Percentiles rank a stretch among this genome's conserved stretches.
phyloP scores from a whole-genome alignment of 2,888 invertebrate genomes.

The Hipparchia sbordonii region DNA sequence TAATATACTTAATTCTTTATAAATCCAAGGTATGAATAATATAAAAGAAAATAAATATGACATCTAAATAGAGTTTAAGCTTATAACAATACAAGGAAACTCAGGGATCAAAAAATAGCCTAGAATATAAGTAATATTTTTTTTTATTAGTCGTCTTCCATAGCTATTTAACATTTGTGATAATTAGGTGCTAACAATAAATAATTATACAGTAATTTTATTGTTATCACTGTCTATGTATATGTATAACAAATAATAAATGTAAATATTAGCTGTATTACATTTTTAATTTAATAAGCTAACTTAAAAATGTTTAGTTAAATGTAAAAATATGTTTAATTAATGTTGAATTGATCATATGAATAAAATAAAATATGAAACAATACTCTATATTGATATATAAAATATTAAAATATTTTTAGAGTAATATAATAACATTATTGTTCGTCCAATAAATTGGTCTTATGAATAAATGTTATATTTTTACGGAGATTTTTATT shows the following conservation, averaged over 20 bases:
- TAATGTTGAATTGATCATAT: no score
- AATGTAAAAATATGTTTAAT: background rate
- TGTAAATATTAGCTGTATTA: background rate
- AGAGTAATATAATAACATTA: background rate
- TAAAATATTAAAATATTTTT: no score
- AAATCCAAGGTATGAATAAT: background rate
- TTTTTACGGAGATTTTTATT: constrained; percentile 2
- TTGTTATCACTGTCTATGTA: background rate
- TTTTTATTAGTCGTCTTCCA: background rate
- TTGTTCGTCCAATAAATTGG: background rate
- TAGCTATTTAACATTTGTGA: constrained; percentile 8
- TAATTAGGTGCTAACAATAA: constrained; percentile 10
- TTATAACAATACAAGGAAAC: background rate
- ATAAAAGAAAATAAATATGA: background rate
- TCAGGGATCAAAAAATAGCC: constrained; percentile 7
- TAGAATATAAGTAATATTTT: background rate
- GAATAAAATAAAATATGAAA: background rate
- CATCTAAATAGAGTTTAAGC: background rate
- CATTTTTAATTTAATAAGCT: background rate
- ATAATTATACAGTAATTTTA: background rate
- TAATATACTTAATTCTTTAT: background rate
- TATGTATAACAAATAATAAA: background rate
- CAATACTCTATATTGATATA: background rate
- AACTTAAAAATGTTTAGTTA: background rate
- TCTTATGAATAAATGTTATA: constrained; percentile 12